phyloP scores from a whole-genome alignment of 1,140 invertebrate genomes.

The Rhagoletis pomonella region DNA sequence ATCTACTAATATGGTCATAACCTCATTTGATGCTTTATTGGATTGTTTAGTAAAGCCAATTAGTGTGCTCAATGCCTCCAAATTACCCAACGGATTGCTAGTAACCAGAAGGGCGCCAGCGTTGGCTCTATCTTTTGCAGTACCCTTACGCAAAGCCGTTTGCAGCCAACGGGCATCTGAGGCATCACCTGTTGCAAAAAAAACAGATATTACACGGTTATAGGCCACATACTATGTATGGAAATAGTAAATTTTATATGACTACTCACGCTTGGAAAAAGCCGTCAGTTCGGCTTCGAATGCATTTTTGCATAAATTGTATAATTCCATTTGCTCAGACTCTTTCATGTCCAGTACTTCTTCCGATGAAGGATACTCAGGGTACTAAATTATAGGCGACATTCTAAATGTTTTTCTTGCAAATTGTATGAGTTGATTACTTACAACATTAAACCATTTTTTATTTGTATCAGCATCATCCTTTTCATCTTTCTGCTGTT shows the following conservation, averaged over 20 bases:
- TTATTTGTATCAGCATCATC: constrained; percentile 63
- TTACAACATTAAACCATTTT: constrained; percentile 72
- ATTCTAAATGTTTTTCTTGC: not conserved
- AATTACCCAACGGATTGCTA: constrained; percentile 84
- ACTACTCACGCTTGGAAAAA: constrained; percentile 64
- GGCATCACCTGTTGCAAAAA: constrained; percentile 64
- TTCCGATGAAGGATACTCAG: constrained; percentile 57
- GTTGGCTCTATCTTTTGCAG: constrained; percentile 84
- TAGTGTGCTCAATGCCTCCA: constrained; percentile 79
- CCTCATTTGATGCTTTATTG: constrained; percentile 80
- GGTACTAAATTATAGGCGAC: not conserved
- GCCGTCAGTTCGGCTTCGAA: constrained; percentile 65
- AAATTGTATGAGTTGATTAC: constrained; percentile 12
- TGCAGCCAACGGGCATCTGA: constrained; percentile 79
- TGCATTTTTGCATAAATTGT: constrained; percentile 67
- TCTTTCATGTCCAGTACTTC: constrained; percentile 72
- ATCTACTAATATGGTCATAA: constrained; percentile 81
- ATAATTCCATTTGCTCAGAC: constrained; percentile 68
- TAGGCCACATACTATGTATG: not conserved
- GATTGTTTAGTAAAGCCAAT: constrained; percentile 83
- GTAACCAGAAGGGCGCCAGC: constrained; percentile 84
- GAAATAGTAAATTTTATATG: not conserved
- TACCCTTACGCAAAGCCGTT: constrained; percentile 83
- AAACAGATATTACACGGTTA: not conserved
- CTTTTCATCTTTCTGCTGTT: constrained; percentile 59